phyloP scores from a whole-genome alignment of 1,140 invertebrate genomes.

The Asobara japonica region DNA sequence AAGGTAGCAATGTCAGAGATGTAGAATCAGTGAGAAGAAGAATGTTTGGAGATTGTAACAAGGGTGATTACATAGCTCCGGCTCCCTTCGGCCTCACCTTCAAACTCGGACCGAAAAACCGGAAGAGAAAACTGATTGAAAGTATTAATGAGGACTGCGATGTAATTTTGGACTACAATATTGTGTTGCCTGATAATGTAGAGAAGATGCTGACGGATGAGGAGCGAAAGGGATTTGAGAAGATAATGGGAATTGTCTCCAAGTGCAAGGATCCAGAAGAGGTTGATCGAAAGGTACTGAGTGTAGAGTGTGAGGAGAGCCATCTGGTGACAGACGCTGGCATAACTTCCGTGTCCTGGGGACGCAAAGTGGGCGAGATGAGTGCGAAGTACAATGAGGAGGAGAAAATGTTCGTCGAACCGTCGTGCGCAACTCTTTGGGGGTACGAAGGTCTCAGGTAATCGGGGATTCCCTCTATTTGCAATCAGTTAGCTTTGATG shows the following conservation, averaged over 20 bases:
- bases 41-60: slow-evolving; percentile 53
- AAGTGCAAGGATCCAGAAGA: background rate
- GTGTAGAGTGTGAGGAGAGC: background rate
- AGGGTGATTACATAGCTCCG: slow-evolving; percentile 45
- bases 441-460: slow-evolving; percentile 42
- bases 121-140: background rate
- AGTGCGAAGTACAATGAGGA: background rate
- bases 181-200: slow-evolving; percentile 34
- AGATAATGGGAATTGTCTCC: background rate
- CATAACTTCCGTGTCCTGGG: background rate
- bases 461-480: too few species aligned
- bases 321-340: background rate
- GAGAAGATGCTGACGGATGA: slow-evolving; percentile 5
- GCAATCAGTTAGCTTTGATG: too few species aligned
- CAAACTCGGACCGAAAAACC: background rate
- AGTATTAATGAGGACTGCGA: background rate
- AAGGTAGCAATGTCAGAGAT: background rate
- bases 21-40: background rate
- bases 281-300: background rate
- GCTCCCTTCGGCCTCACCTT: slow-evolving; percentile 40
- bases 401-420: slow-evolving; percentile 37
- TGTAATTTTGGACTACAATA: background rate
- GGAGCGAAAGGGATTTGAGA: background rate
- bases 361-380: background rate
- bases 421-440: slow-evolving; percentile 44